Percentiles rank a stretch among this genome's conserved stretches.
These are phyloP conservation scores for Listronotus oregonensis DNA, from an alignment of 1,140 invertebrate genomes.

Conservation along the genomic window DNA sequence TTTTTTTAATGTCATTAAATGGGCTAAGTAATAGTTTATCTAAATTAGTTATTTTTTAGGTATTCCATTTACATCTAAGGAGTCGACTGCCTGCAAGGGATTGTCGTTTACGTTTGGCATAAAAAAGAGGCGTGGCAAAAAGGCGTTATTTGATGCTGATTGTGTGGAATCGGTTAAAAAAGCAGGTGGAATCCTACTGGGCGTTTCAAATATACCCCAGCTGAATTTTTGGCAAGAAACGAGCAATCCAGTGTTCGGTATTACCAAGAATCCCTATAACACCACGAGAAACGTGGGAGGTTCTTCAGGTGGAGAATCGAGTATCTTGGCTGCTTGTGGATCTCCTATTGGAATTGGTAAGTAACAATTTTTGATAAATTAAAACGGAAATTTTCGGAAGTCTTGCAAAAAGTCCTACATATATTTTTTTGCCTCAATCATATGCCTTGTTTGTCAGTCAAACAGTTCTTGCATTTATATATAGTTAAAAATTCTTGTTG, in stretches of 20 bases:
- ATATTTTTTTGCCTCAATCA: no score
- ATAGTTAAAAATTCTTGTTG: no score
- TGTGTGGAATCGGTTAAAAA: slow-evolving; percentile 73
- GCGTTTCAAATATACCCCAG: slow-evolving; percentile 91
- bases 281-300: slow-evolving; percentile 80
- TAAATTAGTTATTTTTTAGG: slow-evolving; percentile 55
- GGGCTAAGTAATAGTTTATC: no score
- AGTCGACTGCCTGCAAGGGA: slow-evolving; percentile 63
- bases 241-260: slow-evolving; percentile 87
- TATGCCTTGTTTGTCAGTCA: no score
- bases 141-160: slow-evolving; percentile 75
- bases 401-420: no score
- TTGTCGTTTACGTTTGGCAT: slow-evolving; percentile 72
- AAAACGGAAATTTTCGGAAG: no score
- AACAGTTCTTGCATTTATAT: no score
- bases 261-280: slow-evolving; percentile 93
- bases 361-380: no score
- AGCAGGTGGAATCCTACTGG: slow-evolving; percentile 84
- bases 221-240: slow-evolving; percentile 86
- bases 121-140: slow-evolving; percentile 59
- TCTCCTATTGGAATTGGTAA: slow-evolving; percentile 83
- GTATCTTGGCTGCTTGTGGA: slow-evolving; percentile 74
- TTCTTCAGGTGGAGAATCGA: slow-evolving; percentile 81
- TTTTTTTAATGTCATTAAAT: no score
- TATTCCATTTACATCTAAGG: slow-evolving; percentile 80